Base-by-base conservation (phyloP, 2,888 invertebrate species). In the Drosophila phalerata region DNA sequence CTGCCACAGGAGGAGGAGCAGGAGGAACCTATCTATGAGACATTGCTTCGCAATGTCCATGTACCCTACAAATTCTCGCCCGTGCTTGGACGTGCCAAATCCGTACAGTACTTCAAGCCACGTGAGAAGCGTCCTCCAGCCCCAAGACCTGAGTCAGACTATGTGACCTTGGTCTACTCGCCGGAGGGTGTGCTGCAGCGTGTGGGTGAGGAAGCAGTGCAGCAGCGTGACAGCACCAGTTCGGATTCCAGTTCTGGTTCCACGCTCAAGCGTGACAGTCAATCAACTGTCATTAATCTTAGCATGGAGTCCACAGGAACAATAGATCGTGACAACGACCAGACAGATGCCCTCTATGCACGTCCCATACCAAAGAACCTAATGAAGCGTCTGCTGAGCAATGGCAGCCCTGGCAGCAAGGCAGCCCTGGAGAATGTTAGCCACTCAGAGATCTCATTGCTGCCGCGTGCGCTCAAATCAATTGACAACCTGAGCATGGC, bases 1-100 rank as follows among this genome's bases (percentile, higher is more conserved):
- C 53, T 17, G 34, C 5, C 60, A 13, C 56, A 45, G 8, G 69
- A 71, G 0, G 67, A 49, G 0, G 68, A 62, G 5, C 38, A 63
- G 8, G 89, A 90, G 17, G 93, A 93, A 64, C 93, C 91, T 28
- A 91, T 93, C 9, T 93, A 93, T 64, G 93, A 93, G 73, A 88
- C 92, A 3, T 68, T 93, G 34, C 73, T 92, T 34, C 88, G 93
- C 22, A 93, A 93, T 75, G 93, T 93, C 2, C 93, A 93, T 66
- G 93, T 93, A n/a, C 93, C 93, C 8, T 93, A 93, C 65, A 93
- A 93, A 55, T 93, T 92, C 74, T 92, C 92, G 0, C 92, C 93
- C 0, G 85, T 92, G 5, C 69, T 92, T 64, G 91, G 90, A 11
- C 91, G 92, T 11, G 91, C 92, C 53, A 91, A 91, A 37, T 92